These are phyloP conservation scores for Physeter macrocephalus DNA, from an alignment of 2,113 vertebrate species.

Conservation along the genomic window DNA sequence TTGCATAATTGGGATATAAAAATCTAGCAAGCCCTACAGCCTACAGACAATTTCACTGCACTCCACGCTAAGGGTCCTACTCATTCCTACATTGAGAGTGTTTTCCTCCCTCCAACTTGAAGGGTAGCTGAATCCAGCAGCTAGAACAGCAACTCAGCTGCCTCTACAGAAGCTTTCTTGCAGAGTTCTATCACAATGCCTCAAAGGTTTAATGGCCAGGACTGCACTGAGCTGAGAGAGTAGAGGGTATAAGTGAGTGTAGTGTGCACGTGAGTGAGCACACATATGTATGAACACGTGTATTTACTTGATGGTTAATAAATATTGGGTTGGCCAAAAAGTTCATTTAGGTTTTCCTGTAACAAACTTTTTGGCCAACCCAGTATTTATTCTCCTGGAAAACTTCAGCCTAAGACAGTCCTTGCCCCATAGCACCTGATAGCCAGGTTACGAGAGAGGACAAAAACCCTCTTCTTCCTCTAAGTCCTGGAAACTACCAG, in stretches of 20 bases:
- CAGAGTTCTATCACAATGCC: not conserved
- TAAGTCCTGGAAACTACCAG: not conserved
- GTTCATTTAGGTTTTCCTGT: too few species aligned
- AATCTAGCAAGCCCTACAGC: not conserved
- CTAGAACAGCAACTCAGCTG: not conserved
- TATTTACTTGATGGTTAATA: not conserved
- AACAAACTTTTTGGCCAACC: too few species aligned
- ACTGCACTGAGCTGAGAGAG: not conserved
- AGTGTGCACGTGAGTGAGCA: not conserved
- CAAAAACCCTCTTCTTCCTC: not conserved
- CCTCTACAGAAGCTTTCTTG: not conserved
- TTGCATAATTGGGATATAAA: not conserved
- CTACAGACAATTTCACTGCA: not conserved
- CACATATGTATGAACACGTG: not conserved
- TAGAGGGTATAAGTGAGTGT: not conserved
- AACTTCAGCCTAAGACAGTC: not conserved
- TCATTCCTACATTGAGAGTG: not conserved
- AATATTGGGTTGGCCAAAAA: not conserved
- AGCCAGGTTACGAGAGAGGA: not conserved
- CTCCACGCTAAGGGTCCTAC: not conserved
- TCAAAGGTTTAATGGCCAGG: not conserved
- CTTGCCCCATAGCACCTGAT: not conserved
- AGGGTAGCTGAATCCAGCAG: not conserved
- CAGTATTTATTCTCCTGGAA: not conserved
- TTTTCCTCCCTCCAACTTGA: not conserved